Evolutionary conservation across 2,888 invertebrate genomes (phyloP).

Genomic region (Watsonalla cultraria): DNA sequence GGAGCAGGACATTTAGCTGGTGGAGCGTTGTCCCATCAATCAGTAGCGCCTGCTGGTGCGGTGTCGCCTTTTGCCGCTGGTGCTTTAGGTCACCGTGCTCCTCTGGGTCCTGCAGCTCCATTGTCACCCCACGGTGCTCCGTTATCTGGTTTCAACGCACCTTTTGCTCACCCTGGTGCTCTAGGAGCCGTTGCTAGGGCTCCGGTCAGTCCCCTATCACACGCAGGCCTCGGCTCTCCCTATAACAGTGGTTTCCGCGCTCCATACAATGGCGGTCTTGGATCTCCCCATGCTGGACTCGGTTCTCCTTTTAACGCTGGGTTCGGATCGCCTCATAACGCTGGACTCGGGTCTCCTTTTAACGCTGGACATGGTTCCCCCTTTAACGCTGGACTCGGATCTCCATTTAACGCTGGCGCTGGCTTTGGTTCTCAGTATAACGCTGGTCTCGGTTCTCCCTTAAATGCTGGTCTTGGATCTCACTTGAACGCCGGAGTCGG

Average conservation of each 20-base stretch:
- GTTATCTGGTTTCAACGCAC: slow-evolving; percentile 11
- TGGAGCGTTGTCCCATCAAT: neutral
- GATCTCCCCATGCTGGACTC: neutral
- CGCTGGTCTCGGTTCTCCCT: neutral
- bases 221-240: neutral
- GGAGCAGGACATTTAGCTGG: neutral
- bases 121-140: slow-evolving; percentile 12
- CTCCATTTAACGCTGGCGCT: neutral
- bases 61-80: neutral
- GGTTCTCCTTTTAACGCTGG: neutral
- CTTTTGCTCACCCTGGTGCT: neutral
- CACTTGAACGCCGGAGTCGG: neutral
- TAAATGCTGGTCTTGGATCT: neutral
- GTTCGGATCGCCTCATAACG: neutral
- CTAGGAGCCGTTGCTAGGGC: neutral
- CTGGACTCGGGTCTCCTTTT: neutral
- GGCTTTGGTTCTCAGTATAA: neutral
- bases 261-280: neutral
- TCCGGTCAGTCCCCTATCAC: slow-evolving; percentile 1
- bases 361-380: neutral
- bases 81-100: slow-evolving; percentile 13
- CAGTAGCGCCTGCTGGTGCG: neutral
- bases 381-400: neutral
- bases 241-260: neutral
- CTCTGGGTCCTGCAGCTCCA: slow-evolving; percentile 4